Evolutionary conservation across 2,797 vertebrate species (phyloP).

Genomic region (Coregonus suidteri): DNA sequence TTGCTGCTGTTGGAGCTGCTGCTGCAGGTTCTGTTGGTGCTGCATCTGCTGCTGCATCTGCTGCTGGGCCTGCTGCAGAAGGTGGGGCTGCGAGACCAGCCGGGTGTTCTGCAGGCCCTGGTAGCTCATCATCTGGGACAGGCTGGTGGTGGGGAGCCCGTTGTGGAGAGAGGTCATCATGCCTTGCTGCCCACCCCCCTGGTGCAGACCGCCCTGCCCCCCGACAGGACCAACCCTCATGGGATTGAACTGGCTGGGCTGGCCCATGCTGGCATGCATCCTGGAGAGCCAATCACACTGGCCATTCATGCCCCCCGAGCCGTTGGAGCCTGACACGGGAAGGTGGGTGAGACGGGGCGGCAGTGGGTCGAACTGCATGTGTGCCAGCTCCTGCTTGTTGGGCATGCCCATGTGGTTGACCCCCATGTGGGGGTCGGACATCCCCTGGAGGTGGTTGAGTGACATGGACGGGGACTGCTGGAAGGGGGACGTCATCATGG

Average conservation of each 20-base stretch:
- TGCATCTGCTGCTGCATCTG: slow-evolving; percentile 81
- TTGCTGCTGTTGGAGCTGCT: slow-evolving; percentile 59
- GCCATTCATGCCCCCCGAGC: slow-evolving; percentile 70
- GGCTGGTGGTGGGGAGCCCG: slow-evolving; percentile 37
- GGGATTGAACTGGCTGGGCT: slow-evolving; percentile 83
- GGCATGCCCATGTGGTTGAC: slow-evolving; percentile 87
- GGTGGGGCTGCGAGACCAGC: slow-evolving; percentile 82
- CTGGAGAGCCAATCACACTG: slow-evolving; percentile 91
- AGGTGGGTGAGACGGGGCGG: slow-evolving; percentile 90
- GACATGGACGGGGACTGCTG: slow-evolving; percentile 90
- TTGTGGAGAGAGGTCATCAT: slow-evolving; percentile 85
- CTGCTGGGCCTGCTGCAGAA: slow-evolving; percentile 79
- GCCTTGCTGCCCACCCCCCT: slow-evolving; percentile 78
- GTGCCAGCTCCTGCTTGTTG: slow-evolving; percentile 87
- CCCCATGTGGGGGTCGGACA: slow-evolving; percentile 86
- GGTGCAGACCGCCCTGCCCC: slow-evolving; percentile 72
- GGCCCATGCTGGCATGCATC: slow-evolving; percentile 82
- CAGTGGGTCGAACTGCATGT: slow-evolving; percentile 88
- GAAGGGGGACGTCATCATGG: slow-evolving; percentile 92
- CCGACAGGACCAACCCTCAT: slow-evolving; percentile 72
- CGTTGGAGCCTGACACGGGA: slow-evolving; percentile 77
- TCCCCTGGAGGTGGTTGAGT: slow-evolving; percentile 81
- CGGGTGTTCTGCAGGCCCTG: slow-evolving; percentile 82
- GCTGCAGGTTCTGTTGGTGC: slow-evolving; percentile 77
- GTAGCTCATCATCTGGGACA: slow-evolving; percentile 92